Evolutionary conservation across 1,140 invertebrate genomes (phyloP).

Genomic region (Littorina saxatilis): DNA sequence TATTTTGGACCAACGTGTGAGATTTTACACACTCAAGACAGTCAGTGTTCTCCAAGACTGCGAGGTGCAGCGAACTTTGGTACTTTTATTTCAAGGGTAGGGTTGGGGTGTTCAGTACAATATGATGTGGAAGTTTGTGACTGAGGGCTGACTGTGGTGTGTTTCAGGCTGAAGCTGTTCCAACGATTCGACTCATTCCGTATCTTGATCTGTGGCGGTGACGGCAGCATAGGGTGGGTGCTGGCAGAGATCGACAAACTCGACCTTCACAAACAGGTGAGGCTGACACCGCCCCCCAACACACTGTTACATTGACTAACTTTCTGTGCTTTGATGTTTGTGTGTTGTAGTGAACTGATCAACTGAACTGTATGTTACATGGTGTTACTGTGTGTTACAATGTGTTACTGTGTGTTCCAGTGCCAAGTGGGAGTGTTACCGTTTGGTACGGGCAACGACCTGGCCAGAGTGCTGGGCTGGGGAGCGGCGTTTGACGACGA

Average conservation of each 20-base stretch:
- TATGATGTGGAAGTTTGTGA: too few relatives aligned
- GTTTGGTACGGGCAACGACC: constrained; percentile 96
- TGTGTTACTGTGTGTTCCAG: constrained; percentile 58
- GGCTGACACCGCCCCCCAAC: not conserved
- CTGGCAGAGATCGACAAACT: constrained; percentile 94
- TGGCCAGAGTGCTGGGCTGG: constrained; percentile 96
- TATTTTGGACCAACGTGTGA: too few relatives aligned
- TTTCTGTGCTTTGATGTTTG: too few relatives aligned
- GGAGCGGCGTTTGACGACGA: constrained; percentile 96
- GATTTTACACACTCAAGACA: too few relatives aligned
- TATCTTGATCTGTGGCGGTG: constrained; percentile 96
- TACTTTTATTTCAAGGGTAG: too few relatives aligned
- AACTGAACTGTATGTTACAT: not conserved
- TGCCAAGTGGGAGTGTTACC: constrained; percentile 84
- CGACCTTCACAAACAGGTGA: constrained; percentile 73
- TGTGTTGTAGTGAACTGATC: too few relatives aligned
- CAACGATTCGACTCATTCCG: constrained; percentile 95
- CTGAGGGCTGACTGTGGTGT: too few relatives aligned
- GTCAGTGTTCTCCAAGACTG: too few relatives aligned
- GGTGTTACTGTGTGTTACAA: not conserved
- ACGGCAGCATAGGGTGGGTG: constrained; percentile 98
- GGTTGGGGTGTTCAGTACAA: too few relatives aligned
- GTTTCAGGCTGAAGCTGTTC: constrained; percentile 87
- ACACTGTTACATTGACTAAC: too few relatives aligned
- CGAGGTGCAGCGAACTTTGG: too few relatives aligned